Conservation (phyloP, 2,113 vertebrate genomes). For the Drymodes brunneopygia region DNA sequence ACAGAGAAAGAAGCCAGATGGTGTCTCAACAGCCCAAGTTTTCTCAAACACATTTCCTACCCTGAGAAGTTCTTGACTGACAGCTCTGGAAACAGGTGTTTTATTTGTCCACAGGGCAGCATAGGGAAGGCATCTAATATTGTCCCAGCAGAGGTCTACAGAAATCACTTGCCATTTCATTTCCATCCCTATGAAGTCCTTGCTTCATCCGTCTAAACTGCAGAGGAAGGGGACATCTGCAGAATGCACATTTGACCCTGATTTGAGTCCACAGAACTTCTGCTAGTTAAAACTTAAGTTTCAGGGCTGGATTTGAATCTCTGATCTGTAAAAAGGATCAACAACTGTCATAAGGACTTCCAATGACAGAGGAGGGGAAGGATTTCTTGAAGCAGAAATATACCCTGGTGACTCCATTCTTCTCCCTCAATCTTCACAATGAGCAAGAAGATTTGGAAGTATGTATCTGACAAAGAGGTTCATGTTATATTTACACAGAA, state of each 20-base stretch:
- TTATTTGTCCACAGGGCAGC: background rate
- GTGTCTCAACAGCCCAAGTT: conserved; percentile 42
- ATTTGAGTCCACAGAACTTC: background rate
- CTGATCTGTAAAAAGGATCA: background rate
- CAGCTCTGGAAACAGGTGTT: background rate
- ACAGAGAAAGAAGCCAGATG: conserved; percentile 60
- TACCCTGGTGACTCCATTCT: background rate
- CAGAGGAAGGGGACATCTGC: background rate
- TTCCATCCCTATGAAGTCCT: background rate
- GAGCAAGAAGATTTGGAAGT: background rate
- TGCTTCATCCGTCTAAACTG: background rate
- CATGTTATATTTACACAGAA: background rate
- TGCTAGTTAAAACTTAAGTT: background rate
- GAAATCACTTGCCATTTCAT: background rate
- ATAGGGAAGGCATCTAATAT: background rate
- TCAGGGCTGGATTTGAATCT: background rate
- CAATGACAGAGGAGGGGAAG: background rate
- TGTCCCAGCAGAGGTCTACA: background rate
- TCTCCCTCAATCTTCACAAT: background rate
- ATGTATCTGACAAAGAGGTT: background rate
- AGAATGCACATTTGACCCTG: background rate
- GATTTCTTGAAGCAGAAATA: background rate
- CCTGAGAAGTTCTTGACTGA: conserved; percentile 44
- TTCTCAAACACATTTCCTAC: conserved; percentile 57
- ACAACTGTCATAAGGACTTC: background rate